Percentiles rank a stretch among this genome's conserved stretches.
Evolutionary conservation across 2,888 invertebrate species (phyloP).

Genomic region (Pimpla rufipes): DNA sequence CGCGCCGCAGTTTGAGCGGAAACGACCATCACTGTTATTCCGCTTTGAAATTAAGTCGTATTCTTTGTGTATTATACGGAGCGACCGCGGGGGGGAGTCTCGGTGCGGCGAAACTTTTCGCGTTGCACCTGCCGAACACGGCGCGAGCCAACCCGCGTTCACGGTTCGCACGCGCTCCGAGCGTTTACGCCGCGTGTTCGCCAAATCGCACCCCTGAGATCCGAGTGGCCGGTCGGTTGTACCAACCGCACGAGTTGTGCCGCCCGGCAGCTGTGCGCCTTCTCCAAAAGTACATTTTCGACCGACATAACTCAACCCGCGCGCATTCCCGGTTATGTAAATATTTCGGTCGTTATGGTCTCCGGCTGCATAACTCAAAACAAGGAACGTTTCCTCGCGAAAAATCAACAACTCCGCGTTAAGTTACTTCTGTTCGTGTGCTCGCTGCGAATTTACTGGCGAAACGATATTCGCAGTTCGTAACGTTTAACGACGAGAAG

Average conservation of each 20-base stretch:
- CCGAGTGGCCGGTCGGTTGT: conserved; percentile 34
- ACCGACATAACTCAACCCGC: conserved; percentile 75
- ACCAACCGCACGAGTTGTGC: conserved; percentile 16
- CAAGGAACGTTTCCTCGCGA: neutral
- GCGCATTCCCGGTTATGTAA: conserved; percentile 76
- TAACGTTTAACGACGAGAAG: neutral
- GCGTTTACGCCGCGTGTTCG: conserved; percentile 5
- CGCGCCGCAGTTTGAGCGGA: neutral
- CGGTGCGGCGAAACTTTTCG: neutral
- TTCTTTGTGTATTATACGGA: neutral
- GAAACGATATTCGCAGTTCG: conserved; percentile 4
- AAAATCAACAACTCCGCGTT: neutral
- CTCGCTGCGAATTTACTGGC: neutral
- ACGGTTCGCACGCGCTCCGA: neutral
- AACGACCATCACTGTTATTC: neutral
- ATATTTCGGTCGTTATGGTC: conserved; percentile 76
- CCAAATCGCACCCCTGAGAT: conserved; percentile 28
- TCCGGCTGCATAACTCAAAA: conserved; percentile 51
- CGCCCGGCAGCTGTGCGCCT: conserved; percentile 6
- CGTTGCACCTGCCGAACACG: conserved; percentile 17
- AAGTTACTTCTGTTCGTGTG: neutral
- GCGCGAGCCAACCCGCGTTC: neutral
- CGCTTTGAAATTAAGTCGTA: conserved; percentile 4
- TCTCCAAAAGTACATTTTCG: conserved; percentile 59
- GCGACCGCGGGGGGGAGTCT: neutral